Evolutionary conservation across 2,888 invertebrate genomes (phyloP).

Genomic region (Copidosoma aretas): DNA sequence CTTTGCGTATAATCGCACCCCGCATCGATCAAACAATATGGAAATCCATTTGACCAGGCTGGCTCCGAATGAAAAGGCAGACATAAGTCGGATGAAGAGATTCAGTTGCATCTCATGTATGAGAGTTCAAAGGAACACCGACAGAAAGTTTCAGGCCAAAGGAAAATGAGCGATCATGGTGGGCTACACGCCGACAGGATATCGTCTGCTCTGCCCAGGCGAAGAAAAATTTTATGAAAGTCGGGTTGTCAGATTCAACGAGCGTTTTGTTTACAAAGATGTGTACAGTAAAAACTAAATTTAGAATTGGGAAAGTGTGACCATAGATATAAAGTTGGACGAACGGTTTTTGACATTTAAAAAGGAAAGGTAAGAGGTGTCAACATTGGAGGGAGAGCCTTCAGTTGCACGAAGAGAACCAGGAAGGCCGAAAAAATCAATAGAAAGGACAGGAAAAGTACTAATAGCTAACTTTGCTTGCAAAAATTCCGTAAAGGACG

Average conservation of each 20-base stretch:
- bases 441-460: too few relatives aligned
- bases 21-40: too few relatives aligned
- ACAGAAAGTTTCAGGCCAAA: neutral
- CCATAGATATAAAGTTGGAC: neutral
- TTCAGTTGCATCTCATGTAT: neutral
- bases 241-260: neutral
- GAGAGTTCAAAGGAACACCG: constrained; percentile 5
- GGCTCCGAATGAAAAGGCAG: too few relatives aligned
- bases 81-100: too few relatives aligned
- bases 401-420: neutral
- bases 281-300: neutral
- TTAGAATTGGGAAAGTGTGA: neutral
- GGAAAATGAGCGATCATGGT: neutral
- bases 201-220: neutral
- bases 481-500: neutral
- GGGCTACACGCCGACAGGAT: neutral
- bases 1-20: too few relatives aligned
- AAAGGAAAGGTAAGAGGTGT: neutral
- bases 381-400: constrained; percentile 5
- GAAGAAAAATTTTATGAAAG: neutral
- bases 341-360: neutral
- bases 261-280: neutral
- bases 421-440: too few relatives aligned
- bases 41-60: too few relatives aligned
- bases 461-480: neutral